Percentiles rank a stretch among this genome's conserved stretches.
Evolutionary conservation across 2,113 vertebrate genomes (phyloP).

Genomic region (Tor tambroides): DNA sequence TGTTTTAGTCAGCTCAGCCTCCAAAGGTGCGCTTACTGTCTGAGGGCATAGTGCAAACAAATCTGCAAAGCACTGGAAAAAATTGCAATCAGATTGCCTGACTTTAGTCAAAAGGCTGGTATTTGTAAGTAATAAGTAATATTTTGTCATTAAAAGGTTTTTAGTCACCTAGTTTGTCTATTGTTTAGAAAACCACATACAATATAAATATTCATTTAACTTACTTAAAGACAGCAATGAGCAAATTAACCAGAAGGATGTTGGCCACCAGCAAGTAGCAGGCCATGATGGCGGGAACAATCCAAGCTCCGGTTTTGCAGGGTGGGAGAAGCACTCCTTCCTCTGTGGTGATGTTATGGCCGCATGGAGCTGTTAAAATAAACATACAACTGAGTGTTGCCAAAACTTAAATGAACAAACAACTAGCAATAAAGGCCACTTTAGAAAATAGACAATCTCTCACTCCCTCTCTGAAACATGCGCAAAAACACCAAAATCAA

Average conservation of each 20-base stretch:
- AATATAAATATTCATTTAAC: conserved; percentile 59
- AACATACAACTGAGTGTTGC: conserved; percentile 45
- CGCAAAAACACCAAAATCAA: no score
- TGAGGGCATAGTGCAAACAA: not conserved
- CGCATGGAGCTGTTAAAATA: conserved; percentile 86
- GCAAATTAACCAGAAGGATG: conserved; percentile 97
- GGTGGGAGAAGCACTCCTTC: conserved; percentile 90
- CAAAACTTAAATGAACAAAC: not conserved
- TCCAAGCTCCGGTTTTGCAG: conserved; percentile 98
- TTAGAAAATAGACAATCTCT: no score
- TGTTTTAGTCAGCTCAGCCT: not conserved
- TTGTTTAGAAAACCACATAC: not conserved
- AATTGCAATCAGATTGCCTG: not conserved
- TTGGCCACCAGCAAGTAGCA: conserved; percentile 98
- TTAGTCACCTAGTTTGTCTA: not conserved
- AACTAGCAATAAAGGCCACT: not conserved
- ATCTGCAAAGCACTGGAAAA: not conserved
- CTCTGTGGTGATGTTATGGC: conserved; percentile 93
- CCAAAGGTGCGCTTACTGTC: no score
- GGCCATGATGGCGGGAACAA: conserved; percentile 98
- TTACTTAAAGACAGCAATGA: conserved; percentile 99
- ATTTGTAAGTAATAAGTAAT: not conserved
- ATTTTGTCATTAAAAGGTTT: no score
- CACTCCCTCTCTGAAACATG: no score
- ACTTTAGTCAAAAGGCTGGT: not conserved